Evolutionary conservation across 2,888 invertebrate species (phyloP), one percentile per base, ranked within the genome.

Genomic region (Drosophila multiciliata): DNA sequence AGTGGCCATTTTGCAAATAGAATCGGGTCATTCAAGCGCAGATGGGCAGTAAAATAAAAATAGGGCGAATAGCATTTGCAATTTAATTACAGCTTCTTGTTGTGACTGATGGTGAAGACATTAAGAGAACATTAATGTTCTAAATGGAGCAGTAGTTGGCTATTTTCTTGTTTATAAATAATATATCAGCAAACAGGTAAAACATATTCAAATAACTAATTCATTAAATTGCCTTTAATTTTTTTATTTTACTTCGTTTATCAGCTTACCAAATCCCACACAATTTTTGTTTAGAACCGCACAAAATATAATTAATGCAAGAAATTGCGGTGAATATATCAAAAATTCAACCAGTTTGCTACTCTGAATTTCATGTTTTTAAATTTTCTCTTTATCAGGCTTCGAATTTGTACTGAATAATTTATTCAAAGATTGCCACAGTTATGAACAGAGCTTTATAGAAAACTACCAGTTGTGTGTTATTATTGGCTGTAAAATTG

Each of bases 1-100:
- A 71, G 75, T 67, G 73, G 87, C 70, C 87, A 81, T 80, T 81
- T 83, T 81, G 72, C 84, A 89, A 78, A 78, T 80, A 69, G 65
- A 59, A 80, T 71, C 80, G 63, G 45, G 65, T 29, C 65, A 65
- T 65, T 57, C 9, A 7, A 66, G 57, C 17, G 55, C 49, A 49
- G 1, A 45, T 15, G 20, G 45, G 8, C 45, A 23, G 20, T 23
- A 15, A 45, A 15, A 20, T 7, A 20, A 20, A 49, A 58, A 53
- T 35, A 26, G 15, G 20, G 33, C 12, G 32, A 63, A n/a, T 36
- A 50, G 55, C 61, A 59, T 76, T 65, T 42, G 73, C 71, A 69
- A 80, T 73, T 86, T 66, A 77, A 77, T 66, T 69, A 54, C 52
- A 40, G n/a, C 59, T 78, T 57, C 40, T 35, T 64, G 6, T 35